These are phyloP conservation scores for Falcunculus frontatus DNA, from an alignment of 2,113 vertebrate species.

Conservation along the genomic window DNA sequence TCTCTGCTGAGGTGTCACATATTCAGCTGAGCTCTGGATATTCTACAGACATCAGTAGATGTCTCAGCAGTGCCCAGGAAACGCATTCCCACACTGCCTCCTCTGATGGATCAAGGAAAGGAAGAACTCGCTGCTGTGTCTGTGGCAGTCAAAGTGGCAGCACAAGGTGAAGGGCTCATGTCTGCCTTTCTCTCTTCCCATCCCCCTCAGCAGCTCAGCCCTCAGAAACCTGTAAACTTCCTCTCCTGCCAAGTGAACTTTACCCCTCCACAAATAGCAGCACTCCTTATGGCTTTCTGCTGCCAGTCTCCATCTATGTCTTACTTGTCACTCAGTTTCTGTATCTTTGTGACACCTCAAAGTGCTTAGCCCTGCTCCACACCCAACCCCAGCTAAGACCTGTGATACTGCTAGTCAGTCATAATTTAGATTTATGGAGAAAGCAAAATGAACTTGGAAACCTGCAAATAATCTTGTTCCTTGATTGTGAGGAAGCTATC, in stretches of 20 bases:
- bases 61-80: neutral
- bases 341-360: neutral
- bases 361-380: neutral
- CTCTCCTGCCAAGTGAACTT: neutral
- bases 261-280: neutral
- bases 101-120: neutral
- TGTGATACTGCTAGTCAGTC: neutral
- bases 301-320: neutral
- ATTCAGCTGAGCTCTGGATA: neutral
- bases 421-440: neutral
- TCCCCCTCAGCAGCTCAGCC: neutral
- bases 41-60: neutral
- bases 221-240: neutral
- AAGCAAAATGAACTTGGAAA: neutral
- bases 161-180: fast-evolving
- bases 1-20: neutral
- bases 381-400: neutral
- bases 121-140: neutral
- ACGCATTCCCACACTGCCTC: neutral
- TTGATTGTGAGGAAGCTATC: neutral
- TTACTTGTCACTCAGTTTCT: neutral
- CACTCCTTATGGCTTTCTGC: neutral
- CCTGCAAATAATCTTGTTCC: neutral
- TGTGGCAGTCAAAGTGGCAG: neutral
- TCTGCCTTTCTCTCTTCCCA: neutral